Base-by-base conservation (phyloP, 2,113 vertebrate genomes). In the Leptobrachium ailaonicum region DNA sequence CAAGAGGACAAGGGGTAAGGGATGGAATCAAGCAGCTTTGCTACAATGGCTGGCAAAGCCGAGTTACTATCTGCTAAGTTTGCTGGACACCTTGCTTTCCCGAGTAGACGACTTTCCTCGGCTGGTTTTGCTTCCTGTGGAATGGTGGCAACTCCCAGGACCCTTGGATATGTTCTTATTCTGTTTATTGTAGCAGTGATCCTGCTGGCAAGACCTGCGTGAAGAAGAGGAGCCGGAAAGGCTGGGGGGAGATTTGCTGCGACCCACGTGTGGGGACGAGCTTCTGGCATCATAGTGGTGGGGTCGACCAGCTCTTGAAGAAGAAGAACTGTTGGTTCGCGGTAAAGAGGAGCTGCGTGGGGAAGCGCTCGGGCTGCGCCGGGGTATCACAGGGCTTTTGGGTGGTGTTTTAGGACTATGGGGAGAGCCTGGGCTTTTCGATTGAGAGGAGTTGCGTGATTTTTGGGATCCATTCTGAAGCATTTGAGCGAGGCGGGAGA, bases 171-270 rank as follows among this genome's bases (percentile, higher is more conserved):
- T 70, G 71, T 91, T 94, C 84, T 92, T 94, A 85, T 92, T 94
- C 83, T 95, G 92, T 83, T 96, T 96, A 88, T 91, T 89, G 85
- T 94, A 96, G 91, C 94, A 96, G 5, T 92, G 92, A 83, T 98
- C 96, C 87, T 94, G 95, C 20, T 94, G 90, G 90, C 95, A 95
- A 87, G 95, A 93, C 83, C 96, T 95, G 87, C 96, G 96, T 43
- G 92, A 93, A 20, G 96, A 96, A 0, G 98, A 97, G 1, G 98
- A 98, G 80, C 96, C 96, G 4, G 98, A 98, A 84, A 95, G 96
- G 88, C 96, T 98, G 67, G 97, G 97, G 14, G 98, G 97, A 1
- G 97, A 99, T 89, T 92, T 96, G 93, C 95, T 98, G 80, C 96
- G 95, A 78, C 94, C 95, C 75, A 95, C 88, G 87, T 94, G 92